These are phyloP conservation scores for Glaucomys volans DNA, from an alignment of 2,113 vertebrate genomes.

Conservation along the genomic window DNA sequence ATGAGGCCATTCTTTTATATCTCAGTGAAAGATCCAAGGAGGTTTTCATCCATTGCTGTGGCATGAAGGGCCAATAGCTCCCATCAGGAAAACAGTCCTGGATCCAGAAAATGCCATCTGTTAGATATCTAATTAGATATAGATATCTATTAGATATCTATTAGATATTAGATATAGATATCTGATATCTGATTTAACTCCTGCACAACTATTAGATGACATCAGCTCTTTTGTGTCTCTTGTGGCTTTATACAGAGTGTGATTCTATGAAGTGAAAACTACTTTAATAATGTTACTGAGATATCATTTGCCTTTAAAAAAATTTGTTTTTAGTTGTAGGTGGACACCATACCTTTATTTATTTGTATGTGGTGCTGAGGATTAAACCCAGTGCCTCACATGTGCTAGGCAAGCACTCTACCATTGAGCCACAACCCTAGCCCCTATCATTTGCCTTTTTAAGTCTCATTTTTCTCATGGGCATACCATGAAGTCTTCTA, in stretches of 20 bases:
- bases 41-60: neutral
- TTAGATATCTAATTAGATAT: neutral
- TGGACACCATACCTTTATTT: no score
- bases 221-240: neutral
- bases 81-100: neutral
- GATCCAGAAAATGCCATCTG: neutral
- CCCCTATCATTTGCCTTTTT: neutral
- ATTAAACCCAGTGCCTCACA: no score
- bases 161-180: no score
- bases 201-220: neutral
- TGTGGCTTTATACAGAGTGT: neutral
- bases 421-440: no score
- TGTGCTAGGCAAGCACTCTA: no score
- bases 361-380: no score
- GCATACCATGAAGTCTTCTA: neutral
- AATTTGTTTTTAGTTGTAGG: no score
- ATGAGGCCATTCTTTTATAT: neutral
- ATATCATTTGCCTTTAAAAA: neutral
- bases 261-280: neutral
- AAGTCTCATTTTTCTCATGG: conserved; percentile 7
- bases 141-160: no score
- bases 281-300: neutral
- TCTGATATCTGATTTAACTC: neutral
- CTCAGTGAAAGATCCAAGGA: neutral
- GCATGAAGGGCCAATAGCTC: neutral